A percentile compares a stretch with the other conserved stretches of the same genome.
Conservation (phyloP, 53 echinoderm and acorn worm genomes). For the Henricia sp. region DNA sequence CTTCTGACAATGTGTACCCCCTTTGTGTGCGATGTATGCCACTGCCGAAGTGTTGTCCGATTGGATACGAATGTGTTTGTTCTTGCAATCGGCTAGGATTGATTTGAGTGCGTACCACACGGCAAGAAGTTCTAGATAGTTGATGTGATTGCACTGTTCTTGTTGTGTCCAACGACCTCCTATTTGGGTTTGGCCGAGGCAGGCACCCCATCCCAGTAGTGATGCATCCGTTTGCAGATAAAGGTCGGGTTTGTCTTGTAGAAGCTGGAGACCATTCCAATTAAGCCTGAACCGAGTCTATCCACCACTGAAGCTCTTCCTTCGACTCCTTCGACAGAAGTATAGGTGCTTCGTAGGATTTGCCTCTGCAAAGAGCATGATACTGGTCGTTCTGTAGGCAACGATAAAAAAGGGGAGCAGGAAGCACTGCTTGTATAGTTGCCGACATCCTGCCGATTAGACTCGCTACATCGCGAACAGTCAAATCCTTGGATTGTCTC, state of each 20-base stretch:
- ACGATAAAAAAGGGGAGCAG: conserved; percentile 1
- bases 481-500: not conserved
- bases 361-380: not conserved
- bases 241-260: not conserved
- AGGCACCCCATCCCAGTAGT: conserved; percentile 8
- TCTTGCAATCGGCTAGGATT: not conserved
- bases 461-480: not conserved
- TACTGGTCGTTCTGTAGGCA: not conserved
- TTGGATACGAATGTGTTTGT: not conserved
- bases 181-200: not conserved
- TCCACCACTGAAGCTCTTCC: not conserved
- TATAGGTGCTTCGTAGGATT: not conserved
- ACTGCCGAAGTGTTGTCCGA: not conserved
- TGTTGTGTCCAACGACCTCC: not conserved
- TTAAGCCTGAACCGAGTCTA: not conserved
- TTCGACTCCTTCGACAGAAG: not conserved
- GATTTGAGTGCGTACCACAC: not conserved
- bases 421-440: not conserved
- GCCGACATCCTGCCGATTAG: not conserved
- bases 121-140: not conserved
- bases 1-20: not conserved
- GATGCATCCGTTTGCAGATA: conserved; percentile 13
- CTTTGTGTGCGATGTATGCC: not conserved
- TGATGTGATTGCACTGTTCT: not conserved
- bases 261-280: not conserved